Conservation (phyloP, 2,113 vertebrate species). For the Chaenocephalus aceratus region DNA sequence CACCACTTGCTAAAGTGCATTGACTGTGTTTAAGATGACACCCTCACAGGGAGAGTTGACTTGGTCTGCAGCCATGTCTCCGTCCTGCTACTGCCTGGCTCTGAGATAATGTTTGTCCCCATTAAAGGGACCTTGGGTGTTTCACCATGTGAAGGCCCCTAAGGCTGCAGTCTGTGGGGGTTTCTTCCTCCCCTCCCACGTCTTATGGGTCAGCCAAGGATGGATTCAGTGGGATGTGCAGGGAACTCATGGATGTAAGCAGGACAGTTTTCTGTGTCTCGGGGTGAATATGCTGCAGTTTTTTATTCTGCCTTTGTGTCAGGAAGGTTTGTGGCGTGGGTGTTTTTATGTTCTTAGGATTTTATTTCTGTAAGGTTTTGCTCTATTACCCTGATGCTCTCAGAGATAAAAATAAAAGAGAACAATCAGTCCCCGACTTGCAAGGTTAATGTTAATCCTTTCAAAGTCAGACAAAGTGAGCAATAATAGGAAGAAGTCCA, state of each 20-base stretch:
- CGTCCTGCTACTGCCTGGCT: neutral
- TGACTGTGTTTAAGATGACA: too few relatives aligned
- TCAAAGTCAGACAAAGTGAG: neutral
- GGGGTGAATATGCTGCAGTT: neutral
- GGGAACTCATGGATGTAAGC: neutral
- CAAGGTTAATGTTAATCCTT: neutral
- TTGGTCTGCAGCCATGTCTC: conserved; percentile 6
- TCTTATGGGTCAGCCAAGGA: conserved; percentile 10
- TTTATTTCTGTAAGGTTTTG: neutral
- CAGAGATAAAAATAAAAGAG: conserved; percentile 13
- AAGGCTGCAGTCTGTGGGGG: neutral
- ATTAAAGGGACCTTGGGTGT: conserved; percentile 6
- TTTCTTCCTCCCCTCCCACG: conserved; percentile 1
- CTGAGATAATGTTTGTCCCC: conserved; percentile 18
- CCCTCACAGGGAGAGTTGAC: neutral
- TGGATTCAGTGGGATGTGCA: neutral
- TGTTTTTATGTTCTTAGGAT: neutral
- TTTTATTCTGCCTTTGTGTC: neutral
- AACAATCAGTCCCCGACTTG: neutral
- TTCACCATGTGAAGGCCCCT: conserved; percentile 18
- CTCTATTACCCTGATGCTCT: neutral
- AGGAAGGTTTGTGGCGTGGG: neutral
- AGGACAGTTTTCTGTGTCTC: neutral
- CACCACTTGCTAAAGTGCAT: too few relatives aligned
- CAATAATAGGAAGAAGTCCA: neutral